Base-by-base conservation (phyloP, 2,113 vertebrate genomes). In the Serinus canaria region DNA sequence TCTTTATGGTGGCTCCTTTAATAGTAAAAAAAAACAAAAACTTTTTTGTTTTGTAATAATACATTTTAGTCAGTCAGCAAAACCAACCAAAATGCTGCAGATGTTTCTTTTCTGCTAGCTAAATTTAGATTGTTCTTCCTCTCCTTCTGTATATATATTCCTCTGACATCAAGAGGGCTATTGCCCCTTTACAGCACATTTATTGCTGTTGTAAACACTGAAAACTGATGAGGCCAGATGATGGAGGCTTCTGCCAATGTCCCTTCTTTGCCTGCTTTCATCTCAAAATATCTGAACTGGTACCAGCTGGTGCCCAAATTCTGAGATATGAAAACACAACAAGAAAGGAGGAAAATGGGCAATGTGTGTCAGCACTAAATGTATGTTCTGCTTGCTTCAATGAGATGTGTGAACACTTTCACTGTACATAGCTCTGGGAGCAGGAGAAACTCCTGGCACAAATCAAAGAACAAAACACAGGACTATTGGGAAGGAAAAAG, bases 151-250 rank as follows among this genome's bases (percentile, higher is more conserved):
- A n/a, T 67, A 80, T 66, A 79, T 58, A 83, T 88, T 90, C n/a
- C 55, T 88, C 72, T 93, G 85, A 88, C 91, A 92, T 81, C 68
- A 87, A 64, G 49, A 92, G 66, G 77, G 62, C n/a, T 60, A 41
- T 75, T 80, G 87, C 49, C 87, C 66, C 74, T 89, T 92, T 76
- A 79, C 14, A 84, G 66, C 59, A 35, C 28, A 46, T 95, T 87
- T 94, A 97, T 89, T 95, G 81, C 83, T 92, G 83, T 53, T 87
- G 81, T 95, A 96, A 91, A 96, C 73, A 94, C 44, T 68, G 73
- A 59, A 82, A 95, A 84, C 60, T 41, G 77, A 94, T 64, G 89
- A 94, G 69, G 44, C 41, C 86, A 75, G 59, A 82, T 63, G 64
- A 91, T 44, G 37, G 77, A 82, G 25, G 46, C 19, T 73, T 83